A percentile compares a stretch with the other conserved stretches of the same genome.
Conservation (phyloP, 1,140 invertebrate species). For the Drosophila kepulauana region DNA sequence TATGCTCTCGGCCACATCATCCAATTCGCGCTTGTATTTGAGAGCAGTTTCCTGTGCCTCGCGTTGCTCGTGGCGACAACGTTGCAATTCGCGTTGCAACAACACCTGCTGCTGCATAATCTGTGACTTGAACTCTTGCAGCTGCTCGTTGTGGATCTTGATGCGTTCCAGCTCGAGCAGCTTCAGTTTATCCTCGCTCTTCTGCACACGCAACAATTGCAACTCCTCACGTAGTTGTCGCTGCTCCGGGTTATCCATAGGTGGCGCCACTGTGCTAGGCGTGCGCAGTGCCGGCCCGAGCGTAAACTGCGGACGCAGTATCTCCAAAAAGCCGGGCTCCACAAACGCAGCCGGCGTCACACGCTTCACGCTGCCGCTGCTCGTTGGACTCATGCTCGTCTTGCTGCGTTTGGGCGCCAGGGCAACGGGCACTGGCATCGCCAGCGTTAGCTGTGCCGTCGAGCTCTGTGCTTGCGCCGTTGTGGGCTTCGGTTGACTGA, state of each 20-base stretch:
- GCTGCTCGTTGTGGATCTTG: conserved; percentile 93
- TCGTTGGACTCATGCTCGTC: conserved; percentile 78
- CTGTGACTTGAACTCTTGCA: conserved; percentile 96
- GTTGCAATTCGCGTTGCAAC: conserved; percentile 94
- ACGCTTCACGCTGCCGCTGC: conserved; percentile 67
- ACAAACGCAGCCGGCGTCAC: conserved; percentile 65
- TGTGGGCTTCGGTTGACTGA: conserved; percentile 76
- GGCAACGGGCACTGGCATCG: conserved; percentile 66
- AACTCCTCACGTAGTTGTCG: conserved; percentile 94
- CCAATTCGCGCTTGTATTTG: conserved; percentile 94
- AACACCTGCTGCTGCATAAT: conserved; percentile 96
- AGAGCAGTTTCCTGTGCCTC: conserved; percentile 93
- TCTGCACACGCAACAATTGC: conserved; percentile 93
- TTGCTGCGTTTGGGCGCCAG: conserved; percentile 80
- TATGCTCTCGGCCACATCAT: conserved; percentile 95
- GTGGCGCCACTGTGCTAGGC: conserved; percentile 82
- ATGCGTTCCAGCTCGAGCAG: conserved; percentile 95
- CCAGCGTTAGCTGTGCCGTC: conserved; percentile 66
- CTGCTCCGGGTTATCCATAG: conserved; percentile 89
- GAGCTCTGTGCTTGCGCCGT: conserved; percentile 71
- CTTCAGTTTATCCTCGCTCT: conserved; percentile 94
- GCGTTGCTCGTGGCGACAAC: conserved; percentile 92
- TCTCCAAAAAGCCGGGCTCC: conserved; percentile 95
- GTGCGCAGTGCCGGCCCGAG: conserved; percentile 92
- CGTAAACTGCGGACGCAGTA: conserved; percentile 94